Base-by-base conservation (phyloP, 2,888 invertebrate genomes). In the Eupeodes luniger region DNA sequence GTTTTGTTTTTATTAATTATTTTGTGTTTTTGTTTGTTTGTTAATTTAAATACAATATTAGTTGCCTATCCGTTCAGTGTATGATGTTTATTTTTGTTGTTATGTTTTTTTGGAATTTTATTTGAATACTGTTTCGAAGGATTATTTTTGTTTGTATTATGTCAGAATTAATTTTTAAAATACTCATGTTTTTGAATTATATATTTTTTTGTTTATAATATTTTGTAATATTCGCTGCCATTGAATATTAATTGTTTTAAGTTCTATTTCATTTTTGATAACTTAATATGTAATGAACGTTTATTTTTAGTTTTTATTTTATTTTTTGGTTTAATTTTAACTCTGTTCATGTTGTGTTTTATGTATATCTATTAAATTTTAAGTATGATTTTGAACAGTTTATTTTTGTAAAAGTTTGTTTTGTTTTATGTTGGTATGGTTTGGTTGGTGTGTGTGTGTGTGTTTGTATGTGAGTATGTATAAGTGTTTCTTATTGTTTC, bases 271-370 rank as follows among this genome's bases (percentile, higher is more conserved):
- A 74, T 64, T 76, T 61, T 74, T 62, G 16, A 7, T 66, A 47
- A 81, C 69, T 81, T 88, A 85, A 75, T 40, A 40, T 69, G 59
- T 62, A 69, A 66, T 74, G 81, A 77, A 85, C 90, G 89, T 90
- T 88, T 80, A 89, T 90, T 90, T 79, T 90, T 79, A 91, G 90
- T 89, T 87, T 89, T 82, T 62, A 61, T 89, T 77, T 76, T 88
- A 27, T 27, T 3, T 27, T 70, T 83, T 69, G 76, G 59, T 59
- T 79, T 70, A 53, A 51, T 72, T 69, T 57, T 62, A 85, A 81
- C 85, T 61, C 74, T 55, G 67, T 77, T 53, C n/a, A 2, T 70
- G 59, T 64, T 67, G 82, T 67, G 70, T 67, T 59, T 89, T 69
- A 40, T 40, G 40, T 40, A 40, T 5, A 1, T 40, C 0, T 40